phyloP scores from a whole-genome alignment of 2,888 invertebrate genomes.

The Erebia epiphron region DNA sequence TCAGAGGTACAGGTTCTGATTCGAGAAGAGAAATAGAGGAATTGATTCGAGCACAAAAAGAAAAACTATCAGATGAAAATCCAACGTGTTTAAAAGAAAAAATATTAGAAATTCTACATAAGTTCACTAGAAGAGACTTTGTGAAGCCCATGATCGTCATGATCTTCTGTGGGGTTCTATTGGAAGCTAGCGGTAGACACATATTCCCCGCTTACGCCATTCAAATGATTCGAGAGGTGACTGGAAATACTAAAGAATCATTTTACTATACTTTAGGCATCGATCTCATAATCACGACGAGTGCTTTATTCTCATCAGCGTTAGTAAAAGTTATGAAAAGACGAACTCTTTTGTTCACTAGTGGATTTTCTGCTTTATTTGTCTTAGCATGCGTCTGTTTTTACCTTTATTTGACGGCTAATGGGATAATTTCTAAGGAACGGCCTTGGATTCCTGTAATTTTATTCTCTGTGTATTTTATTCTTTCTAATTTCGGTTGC shows the following conservation, averaged over 20 bases:
- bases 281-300: slow-evolving; percentile 56
- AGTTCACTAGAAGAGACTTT: slow-evolving; percentile 59
- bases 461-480: slow-evolving; percentile 56
- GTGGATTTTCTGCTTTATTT: slow-evolving; percentile 52
- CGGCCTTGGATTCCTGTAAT: slow-evolving; percentile 51
- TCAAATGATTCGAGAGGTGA: slow-evolving; percentile 58
- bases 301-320: slow-evolving; percentile 53
- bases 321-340: slow-evolving; percentile 58
- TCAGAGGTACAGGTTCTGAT: slow-evolving; percentile 63
- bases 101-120: slow-evolving; percentile 46
- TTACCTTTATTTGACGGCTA: slow-evolving; percentile 51
- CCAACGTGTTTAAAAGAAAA: slow-evolving; percentile 34
- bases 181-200: slow-evolving; percentile 61
- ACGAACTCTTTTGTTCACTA: slow-evolving; percentile 55
- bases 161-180: slow-evolving; percentile 47
- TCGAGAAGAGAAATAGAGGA: slow-evolving; percentile 50
- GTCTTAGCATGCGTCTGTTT: slow-evolving; percentile 50
- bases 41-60: slow-evolving; percentile 53
- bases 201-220: slow-evolving; percentile 60
- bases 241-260: slow-evolving; percentile 49
- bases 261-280: slow-evolving; percentile 58
- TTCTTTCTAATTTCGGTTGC: slow-evolving; percentile 62
- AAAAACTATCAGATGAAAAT: slow-evolving; percentile 35
- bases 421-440: slow-evolving; percentile 46
- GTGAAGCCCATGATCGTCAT: slow-evolving; percentile 55